A percentile compares a stretch with the other conserved stretches of the same genome.
These are phyloP conservation scores for Eumacrocentrus americanus DNA, from an alignment of 2,888 invertebrate genomes.

Conservation along the genomic window DNA sequence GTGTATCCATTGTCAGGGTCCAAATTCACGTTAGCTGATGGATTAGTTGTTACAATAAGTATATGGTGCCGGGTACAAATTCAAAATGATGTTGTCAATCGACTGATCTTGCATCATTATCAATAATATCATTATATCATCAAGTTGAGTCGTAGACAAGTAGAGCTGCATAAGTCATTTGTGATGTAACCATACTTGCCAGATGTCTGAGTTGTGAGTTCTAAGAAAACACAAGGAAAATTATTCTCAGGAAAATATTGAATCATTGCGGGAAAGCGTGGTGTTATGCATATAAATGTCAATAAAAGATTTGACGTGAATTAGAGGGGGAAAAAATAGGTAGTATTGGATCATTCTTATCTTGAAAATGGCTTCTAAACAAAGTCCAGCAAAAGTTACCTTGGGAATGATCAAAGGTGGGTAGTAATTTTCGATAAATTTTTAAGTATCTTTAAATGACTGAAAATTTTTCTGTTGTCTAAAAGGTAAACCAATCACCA, in stretches of 20 bases:
- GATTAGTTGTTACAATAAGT: background rate
- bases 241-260: conserved; percentile 9
- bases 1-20: conserved; percentile 28
- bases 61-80: conserved; percentile 13
- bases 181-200: conserved; percentile 7
- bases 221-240: conserved; percentile 2
- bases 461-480: conserved; percentile 5
- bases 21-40: conserved; percentile 9
- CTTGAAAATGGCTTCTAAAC: conserved; percentile 53
- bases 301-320: background rate
- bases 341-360: background rate
- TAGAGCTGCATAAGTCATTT: background rate
- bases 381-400: conserved; percentile 55
- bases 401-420: conserved; percentile 59
- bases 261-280: background rate
- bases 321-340: background rate
- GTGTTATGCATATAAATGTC: background rate
- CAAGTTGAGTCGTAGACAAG: background rate
- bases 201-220: background rate
- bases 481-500: conserved; percentile 60
- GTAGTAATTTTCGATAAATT: conserved; percentile 6
- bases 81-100: conserved; percentile 1
- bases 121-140: background rate
- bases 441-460: conserved; percentile 14
- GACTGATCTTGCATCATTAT: too few species aligned